Evolutionary conservation across 2,888 invertebrate species (phyloP).

Genomic region (Drosophila peninsularis): DNA sequence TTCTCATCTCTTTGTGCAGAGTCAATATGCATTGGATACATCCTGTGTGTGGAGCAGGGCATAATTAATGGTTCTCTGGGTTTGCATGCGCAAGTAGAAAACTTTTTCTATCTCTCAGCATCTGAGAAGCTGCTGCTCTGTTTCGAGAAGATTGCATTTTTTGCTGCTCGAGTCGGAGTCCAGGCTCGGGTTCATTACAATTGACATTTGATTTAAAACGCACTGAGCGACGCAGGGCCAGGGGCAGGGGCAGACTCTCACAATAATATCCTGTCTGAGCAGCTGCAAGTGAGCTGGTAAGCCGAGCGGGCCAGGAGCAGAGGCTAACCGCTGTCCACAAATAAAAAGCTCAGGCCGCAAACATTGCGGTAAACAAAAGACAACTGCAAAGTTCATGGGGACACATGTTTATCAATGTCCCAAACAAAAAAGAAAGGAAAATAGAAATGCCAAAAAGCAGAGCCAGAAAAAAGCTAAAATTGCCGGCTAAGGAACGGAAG

Average conservation of each 20-base stretch:
- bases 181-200: constrained; percentile 48
- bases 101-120: constrained; percentile 1
- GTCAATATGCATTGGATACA: not conserved
- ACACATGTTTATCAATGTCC: constrained; percentile 68
- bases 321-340: constrained; percentile 46
- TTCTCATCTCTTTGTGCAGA: not conserved
- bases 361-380: constrained; percentile 64
- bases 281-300: constrained; percentile 48
- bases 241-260: constrained; percentile 19
- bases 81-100: constrained; percentile 11
- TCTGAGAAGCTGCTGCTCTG: not conserved
- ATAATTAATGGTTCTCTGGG: constrained; percentile 19
- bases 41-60: not conserved
- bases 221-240: constrained; percentile 28
- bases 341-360: constrained; percentile 55
- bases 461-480: constrained; percentile 15
- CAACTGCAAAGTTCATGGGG: constrained; percentile 61
- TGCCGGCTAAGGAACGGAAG: constrained; percentile 46
- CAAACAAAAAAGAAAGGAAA: constrained; percentile 20
- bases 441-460: constrained; percentile 4
- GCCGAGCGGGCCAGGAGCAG: constrained; percentile 9
- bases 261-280: constrained; percentile 62
- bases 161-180: constrained; percentile 7
- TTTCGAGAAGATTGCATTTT: constrained; percentile 17
- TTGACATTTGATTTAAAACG: constrained; percentile 60